Percentiles rank a stretch among this genome's conserved stretches.
These are phyloP conservation scores for Notodonta dromedarius DNA, from an alignment of 2,888 invertebrate species.

Conservation along the genomic window DNA sequence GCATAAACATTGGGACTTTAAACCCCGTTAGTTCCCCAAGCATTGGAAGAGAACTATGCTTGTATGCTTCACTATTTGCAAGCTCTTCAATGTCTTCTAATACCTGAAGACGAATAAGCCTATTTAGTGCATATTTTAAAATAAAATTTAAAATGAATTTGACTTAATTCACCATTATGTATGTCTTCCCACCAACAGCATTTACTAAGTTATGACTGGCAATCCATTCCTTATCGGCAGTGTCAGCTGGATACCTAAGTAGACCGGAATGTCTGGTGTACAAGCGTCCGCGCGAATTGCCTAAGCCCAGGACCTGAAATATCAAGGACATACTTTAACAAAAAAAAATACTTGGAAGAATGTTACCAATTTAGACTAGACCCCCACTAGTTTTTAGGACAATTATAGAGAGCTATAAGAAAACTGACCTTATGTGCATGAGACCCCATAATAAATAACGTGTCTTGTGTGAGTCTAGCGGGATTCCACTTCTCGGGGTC, in stretches of 20 bases:
- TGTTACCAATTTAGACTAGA: too few species aligned
- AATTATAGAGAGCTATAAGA: not conserved
- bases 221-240: constrained; percentile 92
- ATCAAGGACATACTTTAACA: not conserved
- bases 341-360: not conserved
- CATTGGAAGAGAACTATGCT: constrained; percentile 85
- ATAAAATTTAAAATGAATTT: not conserved
- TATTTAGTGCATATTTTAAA: too few species aligned
- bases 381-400: too few species aligned
- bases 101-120: constrained; percentile 62
- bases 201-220: constrained; percentile 90
- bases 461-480: constrained; percentile 87
- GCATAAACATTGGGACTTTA: constrained; percentile 89
- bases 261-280: constrained; percentile 91
- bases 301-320: constrained; percentile 87
- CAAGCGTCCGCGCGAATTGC: constrained; percentile 89
- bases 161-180: constrained; percentile 83
- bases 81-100: constrained; percentile 91
- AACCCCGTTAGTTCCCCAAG: constrained; percentile 89
- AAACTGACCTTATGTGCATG: constrained; percentile 86
- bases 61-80: constrained; percentile 89
- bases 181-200: constrained; percentile 91
- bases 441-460: constrained; percentile 92
- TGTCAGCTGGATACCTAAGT: constrained; percentile 91
- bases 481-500: constrained; percentile 90